A percentile compares a stretch with the other conserved stretches of the same genome.
phyloP scores from a whole-genome alignment of 2,113 vertebrate genomes.

The Gobius niger region DNA sequence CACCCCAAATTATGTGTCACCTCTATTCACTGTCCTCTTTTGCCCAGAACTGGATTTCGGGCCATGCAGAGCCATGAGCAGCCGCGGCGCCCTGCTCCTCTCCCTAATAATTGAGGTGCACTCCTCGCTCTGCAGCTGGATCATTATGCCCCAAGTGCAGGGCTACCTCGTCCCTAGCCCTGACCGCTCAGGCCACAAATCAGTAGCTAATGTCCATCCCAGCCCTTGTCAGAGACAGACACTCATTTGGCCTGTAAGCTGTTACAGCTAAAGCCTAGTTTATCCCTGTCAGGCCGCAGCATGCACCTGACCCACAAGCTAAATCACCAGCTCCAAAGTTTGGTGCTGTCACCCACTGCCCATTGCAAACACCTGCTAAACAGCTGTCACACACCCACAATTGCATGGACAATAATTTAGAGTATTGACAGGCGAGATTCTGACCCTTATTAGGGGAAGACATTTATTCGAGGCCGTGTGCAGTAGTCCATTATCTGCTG shows the following conservation, averaged over 20 bases:
- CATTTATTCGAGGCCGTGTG: slow-evolving; percentile 54
- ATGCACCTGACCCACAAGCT: slow-evolving; percentile 67
- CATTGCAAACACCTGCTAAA: slow-evolving; percentile 62
- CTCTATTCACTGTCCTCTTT: slow-evolving; percentile 61
- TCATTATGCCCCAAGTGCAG: slow-evolving; percentile 60
- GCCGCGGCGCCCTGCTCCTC: slow-evolving; percentile 16
- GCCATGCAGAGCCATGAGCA: slow-evolving; percentile 32
- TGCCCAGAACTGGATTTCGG: slow-evolving; percentile 58
- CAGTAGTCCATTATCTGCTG: slow-evolving; percentile 63
- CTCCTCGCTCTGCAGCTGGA: slow-evolving; percentile 45
- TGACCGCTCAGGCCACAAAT: slow-evolving; percentile 71
- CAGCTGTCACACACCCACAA: slow-evolving; percentile 64
- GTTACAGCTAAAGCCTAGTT: slow-evolving; percentile 57
- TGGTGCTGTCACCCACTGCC: slow-evolving; percentile 63
- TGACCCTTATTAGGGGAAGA: slow-evolving; percentile 58
- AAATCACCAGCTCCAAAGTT: slow-evolving; percentile 67
- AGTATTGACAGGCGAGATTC: slow-evolving; percentile 60
- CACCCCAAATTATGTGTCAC: slow-evolving; percentile 72
- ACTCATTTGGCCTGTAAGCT: slow-evolving; percentile 67
- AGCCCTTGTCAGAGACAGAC: slow-evolving; percentile 63
- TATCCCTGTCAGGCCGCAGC: slow-evolving; percentile 62
- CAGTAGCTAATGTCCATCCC: slow-evolving; percentile 74
- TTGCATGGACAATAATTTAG: slow-evolving; percentile 56
- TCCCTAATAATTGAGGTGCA: slow-evolving; percentile 22
- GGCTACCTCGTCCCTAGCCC: slow-evolving; percentile 59